Percentiles rank a stretch among this genome's conserved stretches.
These are phyloP conservation scores for Nematolebias whitei DNA, from an alignment of 2,113 vertebrate genomes.

Conservation along the genomic window DNA sequence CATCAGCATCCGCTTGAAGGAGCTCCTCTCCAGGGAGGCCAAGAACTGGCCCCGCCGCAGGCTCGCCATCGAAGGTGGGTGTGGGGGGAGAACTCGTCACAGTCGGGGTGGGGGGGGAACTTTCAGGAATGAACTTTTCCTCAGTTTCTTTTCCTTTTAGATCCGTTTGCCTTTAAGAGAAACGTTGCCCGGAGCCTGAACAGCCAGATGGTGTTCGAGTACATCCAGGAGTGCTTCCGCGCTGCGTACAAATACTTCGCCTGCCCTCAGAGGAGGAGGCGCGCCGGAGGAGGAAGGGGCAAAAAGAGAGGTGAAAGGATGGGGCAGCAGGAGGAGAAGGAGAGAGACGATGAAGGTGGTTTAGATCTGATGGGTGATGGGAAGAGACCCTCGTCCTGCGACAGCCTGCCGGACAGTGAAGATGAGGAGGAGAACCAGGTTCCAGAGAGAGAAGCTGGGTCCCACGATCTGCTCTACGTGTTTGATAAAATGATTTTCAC, in stretches of 20 bases:
- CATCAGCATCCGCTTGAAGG: conserved; percentile 93
- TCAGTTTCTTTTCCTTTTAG: conserved; percentile 60
- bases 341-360: conserved; percentile 54
- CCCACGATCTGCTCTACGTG: conserved; percentile 89
- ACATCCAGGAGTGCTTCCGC: conserved; percentile 96
- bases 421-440: conserved; percentile 12
- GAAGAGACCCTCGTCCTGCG: conserved; percentile 64
- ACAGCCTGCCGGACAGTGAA: conserved; percentile 75
- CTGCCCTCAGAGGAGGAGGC: conserved; percentile 88
- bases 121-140: background rate
- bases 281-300: conserved; percentile 40
- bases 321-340: conserved; percentile 25
- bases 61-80: conserved; percentile 94
- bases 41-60: conserved; percentile 98
- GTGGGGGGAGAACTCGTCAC: background rate
- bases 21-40: conserved; percentile 89
- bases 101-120: background rate
- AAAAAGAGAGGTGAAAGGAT: conserved; percentile 17
- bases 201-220: conserved; percentile 99
- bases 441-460: conserved; percentile 69
- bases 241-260: conserved; percentile 96
- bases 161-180: conserved; percentile 97
- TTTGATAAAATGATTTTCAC: conserved; percentile 98
- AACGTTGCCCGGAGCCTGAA: conserved; percentile 97
- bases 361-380: conserved; percentile 41